Evolutionary conservation across 2,888 invertebrate genomes (phyloP).

Genomic region (Leptopilina myrica): DNA sequence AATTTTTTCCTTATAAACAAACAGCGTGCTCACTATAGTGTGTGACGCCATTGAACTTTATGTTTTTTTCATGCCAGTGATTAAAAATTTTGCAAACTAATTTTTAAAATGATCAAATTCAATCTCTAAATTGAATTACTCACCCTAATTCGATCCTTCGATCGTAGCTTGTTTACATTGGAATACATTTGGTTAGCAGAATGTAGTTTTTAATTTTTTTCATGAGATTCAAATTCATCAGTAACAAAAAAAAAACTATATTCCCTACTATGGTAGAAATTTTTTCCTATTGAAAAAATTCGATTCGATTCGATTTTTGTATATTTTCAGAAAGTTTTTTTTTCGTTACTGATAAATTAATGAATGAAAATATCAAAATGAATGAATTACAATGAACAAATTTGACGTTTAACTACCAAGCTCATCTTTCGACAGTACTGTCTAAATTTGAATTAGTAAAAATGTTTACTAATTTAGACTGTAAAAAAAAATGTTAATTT

Average conservation of each 20-base stretch:
- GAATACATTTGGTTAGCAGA: conserved; percentile 72
- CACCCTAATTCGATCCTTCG: conserved; percentile 75
- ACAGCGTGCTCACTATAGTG: conserved; percentile 60
- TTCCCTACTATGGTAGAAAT: too few species aligned
- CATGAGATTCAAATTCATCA: neutral
- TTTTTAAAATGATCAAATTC: conserved; percentile 6
- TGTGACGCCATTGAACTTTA: conserved; percentile 40
- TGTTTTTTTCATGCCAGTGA: conserved; percentile 19
- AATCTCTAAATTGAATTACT: conserved; percentile 61
- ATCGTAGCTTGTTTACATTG: conserved; percentile 76
- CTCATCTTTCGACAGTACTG: neutral
- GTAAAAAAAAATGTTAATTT: too few species aligned
- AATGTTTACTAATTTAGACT: too few species aligned
- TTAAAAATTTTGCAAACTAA: neutral
- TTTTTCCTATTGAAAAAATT: too few species aligned
- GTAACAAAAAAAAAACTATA: neutral
- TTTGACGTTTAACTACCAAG: conserved; percentile 43
- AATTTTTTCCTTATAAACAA: conserved; percentile 26
- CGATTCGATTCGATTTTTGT: too few species aligned
- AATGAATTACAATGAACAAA: neutral
- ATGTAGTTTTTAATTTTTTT: conserved; percentile 45
- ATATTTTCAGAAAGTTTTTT: neutral
- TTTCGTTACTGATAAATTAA: conserved; percentile 39
- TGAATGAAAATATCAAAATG: conserved; percentile 42
- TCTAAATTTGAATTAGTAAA: too few species aligned